phyloP scores from a whole-genome alignment of 2,113 vertebrate genomes.

The Xyliphius kryptos region DNA sequence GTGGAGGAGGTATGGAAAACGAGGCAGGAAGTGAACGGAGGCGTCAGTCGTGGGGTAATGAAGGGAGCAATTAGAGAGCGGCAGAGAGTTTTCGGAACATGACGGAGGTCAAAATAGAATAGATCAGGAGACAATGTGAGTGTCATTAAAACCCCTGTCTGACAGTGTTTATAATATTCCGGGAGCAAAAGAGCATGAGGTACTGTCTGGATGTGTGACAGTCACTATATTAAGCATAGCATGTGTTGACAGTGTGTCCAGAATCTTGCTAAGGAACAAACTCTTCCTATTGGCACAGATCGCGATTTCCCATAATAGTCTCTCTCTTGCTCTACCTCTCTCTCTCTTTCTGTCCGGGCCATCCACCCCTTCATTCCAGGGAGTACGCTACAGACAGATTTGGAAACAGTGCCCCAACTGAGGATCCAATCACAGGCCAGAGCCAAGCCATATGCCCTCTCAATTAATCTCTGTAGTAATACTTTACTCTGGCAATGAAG shows the following conservation, averaged over 20 bases:
- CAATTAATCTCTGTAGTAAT: too few relatives aligned
- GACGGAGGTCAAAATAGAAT: slow-evolving; percentile 20
- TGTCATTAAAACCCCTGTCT: slow-evolving; percentile 12
- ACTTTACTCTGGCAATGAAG: too few relatives aligned
- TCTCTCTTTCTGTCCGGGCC: slow-evolving; percentile 6
- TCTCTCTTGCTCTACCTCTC: slow-evolving; percentile 6
- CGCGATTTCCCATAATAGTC: slow-evolving; percentile 53
- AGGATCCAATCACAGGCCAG: slow-evolving; percentile 37
- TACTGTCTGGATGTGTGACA: slow-evolving; percentile 61
- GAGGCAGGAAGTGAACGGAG: slow-evolving; percentile 21
- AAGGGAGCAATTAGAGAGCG: slow-evolving; percentile 23
- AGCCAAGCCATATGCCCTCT: slow-evolving; percentile 9
- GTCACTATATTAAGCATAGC: slow-evolving; percentile 67
- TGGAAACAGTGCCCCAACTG: slow-evolving; percentile 38
- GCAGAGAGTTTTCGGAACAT: slow-evolving; percentile 24
- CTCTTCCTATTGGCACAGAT: slow-evolving; percentile 69
- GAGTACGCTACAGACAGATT: too few relatives aligned
- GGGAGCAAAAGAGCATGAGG: slow-evolving; percentile 23
- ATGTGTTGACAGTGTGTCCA: slow-evolving; percentile 70
- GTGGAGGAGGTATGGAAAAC: too few relatives aligned
- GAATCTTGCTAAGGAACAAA: slow-evolving; percentile 68
- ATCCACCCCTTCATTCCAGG: slow-evolving; percentile 21
- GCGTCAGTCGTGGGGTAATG: slow-evolving; percentile 13
- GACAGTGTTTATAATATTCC: slow-evolving; percentile 29
- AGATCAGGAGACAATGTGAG: slow-evolving; percentile 1